Base-by-base conservation (phyloP, 2,113 vertebrate genomes). In the Oryzias javanicus region DNA sequence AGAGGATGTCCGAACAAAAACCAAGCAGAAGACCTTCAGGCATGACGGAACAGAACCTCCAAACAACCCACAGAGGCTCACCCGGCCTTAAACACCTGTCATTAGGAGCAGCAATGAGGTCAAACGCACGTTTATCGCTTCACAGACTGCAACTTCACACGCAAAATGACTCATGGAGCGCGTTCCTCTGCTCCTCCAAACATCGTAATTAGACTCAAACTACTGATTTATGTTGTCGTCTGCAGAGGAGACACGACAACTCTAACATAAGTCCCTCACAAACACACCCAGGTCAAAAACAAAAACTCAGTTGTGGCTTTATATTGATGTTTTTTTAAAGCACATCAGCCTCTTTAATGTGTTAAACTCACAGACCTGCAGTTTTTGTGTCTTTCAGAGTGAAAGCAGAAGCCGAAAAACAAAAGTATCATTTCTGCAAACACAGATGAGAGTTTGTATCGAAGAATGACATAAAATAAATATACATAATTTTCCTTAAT, bases 21-120 rank as follows among this genome's bases (percentile, higher is more conserved):
- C 8, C 29, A 35, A 7, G 29, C 4, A 10, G 29, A 10, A 35
- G 62, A 65, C 41, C 40, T 54, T 3, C 42, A 51, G 70, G 76
- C 80, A 72, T 83, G 88, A 24, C 79, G 64, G 70, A 57, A 84
- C 86, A 72, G 61, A 82, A 77, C 66, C 63, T 66, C 56, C 49
- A 46, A 14, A 45, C 46, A 22, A 35, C 29, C 29, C 6, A 29
- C 29, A 5, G 4, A 70, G 48, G 52, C 53, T 60, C 72, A 40
- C 49, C 24, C 60, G 13, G 55, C 47, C 7, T 5, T 25, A 42
- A 49, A 64, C 35, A 18, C 14, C 52, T 41, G 14, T 60, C 40
- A 67, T 51, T 55, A 55, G 0, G 0, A 35, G 13, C 12, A 42
- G 20, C 24, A 3, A 49, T 44, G 19, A 17, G 24, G 60, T 13